Evolutionary conservation across 2,113 vertebrate genomes (phyloP).

Genomic region (Ivindomyrus marchei): DNA sequence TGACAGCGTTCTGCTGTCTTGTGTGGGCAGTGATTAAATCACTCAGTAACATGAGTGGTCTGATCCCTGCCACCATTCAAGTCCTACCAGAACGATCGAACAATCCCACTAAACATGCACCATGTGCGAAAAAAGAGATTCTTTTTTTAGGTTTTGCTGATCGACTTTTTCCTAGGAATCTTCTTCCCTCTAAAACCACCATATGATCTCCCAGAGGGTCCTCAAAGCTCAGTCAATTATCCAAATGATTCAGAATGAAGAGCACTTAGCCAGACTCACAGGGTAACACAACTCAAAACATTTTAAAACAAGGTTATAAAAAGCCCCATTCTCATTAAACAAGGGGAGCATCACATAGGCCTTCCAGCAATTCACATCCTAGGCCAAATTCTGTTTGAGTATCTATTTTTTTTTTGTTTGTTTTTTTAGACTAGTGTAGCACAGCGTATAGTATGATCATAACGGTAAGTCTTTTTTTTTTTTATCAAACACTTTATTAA

Average conservation of each 20-base stretch:
- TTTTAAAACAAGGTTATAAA: not conserved
- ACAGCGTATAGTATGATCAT: not conserved
- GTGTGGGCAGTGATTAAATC: not conserved
- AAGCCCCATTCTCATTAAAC: not conserved
- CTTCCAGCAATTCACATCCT: not conserved
- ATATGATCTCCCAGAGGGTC: not conserved
- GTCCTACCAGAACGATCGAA: not conserved
- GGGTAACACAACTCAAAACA: not conserved
- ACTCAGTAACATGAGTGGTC: not conserved
- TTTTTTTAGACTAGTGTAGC: not conserved
- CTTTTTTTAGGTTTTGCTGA: not conserved
- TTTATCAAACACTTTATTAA: not conserved
- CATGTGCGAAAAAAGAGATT: not conserved
- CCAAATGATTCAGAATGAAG: constrained; percentile 6
- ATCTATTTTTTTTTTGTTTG: not conserved
- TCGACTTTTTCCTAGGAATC: not conserved
- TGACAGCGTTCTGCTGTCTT: too few species aligned
- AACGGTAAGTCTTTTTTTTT: not conserved
- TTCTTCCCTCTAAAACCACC: not conserved
- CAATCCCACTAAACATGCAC: not conserved
- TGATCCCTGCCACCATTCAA: not conserved
- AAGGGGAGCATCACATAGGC: not conserved
- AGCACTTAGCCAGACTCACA: constrained; percentile 3
- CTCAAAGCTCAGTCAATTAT: constrained; percentile 5
- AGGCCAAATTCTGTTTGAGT: not conserved